phyloP scores from a whole-genome alignment of 1,140 invertebrate genomes.

The Thereuonema tuberculata region DNA sequence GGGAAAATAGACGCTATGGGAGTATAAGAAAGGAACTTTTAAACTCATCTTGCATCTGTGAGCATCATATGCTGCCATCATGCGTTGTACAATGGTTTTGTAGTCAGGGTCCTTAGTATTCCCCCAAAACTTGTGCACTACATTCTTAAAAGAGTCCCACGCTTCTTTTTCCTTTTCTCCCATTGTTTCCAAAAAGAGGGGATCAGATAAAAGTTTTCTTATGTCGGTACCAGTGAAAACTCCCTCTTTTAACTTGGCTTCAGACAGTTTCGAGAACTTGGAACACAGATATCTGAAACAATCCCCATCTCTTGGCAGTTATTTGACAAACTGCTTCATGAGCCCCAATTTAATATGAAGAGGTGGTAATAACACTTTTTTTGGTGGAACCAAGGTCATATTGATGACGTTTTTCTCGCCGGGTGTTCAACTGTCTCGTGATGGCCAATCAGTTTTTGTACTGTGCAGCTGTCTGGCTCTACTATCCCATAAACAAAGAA shows the following conservation, averaged over 20 bases:
- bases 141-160: constrained; percentile 1
- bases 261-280: constrained; percentile 21
- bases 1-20: background rate
- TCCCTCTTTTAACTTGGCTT: constrained; percentile 7
- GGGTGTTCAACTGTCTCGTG: constrained; percentile 1
- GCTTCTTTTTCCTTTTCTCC: constrained; percentile 3
- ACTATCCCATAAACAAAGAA: constrained; percentile 26
- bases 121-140: constrained; percentile 10
- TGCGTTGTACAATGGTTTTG: constrained; percentile 2
- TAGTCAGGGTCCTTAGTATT: constrained; percentile 9
- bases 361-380: constrained; percentile 22
- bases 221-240: constrained; percentile 5
- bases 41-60: background rate
- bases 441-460: constrained; percentile 3
- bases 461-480: constrained; percentile 11
- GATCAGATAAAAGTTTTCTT: constrained; percentile 3
- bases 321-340: constrained; percentile 27
- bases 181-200: constrained; percentile 7
- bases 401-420: constrained; percentile 10
- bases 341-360: constrained; percentile 31
- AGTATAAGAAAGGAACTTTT: background rate
- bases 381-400: background rate
- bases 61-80: background rate
- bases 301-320: constrained; percentile 23
- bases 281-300: constrained; percentile 24